Evolutionary conservation across 2,888 invertebrate genomes (phyloP).

Genomic region (Tipula vernalis): DNA sequence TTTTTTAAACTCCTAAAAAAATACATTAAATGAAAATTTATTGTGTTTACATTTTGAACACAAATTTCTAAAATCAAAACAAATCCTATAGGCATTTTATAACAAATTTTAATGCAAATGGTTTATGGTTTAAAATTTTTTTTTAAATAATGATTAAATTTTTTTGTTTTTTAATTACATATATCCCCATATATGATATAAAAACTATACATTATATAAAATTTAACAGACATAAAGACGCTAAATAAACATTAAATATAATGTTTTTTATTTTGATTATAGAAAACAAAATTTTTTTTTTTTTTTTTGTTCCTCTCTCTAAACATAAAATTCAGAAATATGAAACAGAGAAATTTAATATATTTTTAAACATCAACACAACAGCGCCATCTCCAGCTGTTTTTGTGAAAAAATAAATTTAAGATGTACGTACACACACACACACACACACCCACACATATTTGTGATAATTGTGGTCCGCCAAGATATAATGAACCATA

Average conservation of each 20-base stretch:
- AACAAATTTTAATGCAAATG: constrained; percentile 4
- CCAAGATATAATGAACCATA: neutral
- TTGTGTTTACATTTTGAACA: constrained; percentile 6
- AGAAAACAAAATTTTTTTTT: neutral
- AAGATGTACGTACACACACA: neutral
- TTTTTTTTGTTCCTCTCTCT: neutral
- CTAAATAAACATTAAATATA: constrained; percentile 7
- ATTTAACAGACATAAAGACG: constrained; percentile 7
- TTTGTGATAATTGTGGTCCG: neutral
- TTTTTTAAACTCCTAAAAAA: constrained; percentile 4
- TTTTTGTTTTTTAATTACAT: neutral
- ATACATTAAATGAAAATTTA: constrained; percentile 9
- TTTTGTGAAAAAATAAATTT: neutral
- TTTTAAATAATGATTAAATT: neutral
- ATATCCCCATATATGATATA: constrained; percentile 4
- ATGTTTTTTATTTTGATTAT: neutral
- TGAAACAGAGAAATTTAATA: constrained; percentile 4
- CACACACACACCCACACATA: neutral
- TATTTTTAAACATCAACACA: neutral
- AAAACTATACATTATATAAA: neutral
- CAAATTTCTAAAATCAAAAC: constrained; percentile 4
- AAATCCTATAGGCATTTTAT: constrained; percentile 4
- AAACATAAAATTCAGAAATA: constrained; percentile 7
- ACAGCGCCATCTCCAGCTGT: constrained; percentile 10
- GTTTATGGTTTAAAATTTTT: neutral